Base-by-base conservation (phyloP, 2,113 vertebrate species). In the Uropsilus gracilis region DNA sequence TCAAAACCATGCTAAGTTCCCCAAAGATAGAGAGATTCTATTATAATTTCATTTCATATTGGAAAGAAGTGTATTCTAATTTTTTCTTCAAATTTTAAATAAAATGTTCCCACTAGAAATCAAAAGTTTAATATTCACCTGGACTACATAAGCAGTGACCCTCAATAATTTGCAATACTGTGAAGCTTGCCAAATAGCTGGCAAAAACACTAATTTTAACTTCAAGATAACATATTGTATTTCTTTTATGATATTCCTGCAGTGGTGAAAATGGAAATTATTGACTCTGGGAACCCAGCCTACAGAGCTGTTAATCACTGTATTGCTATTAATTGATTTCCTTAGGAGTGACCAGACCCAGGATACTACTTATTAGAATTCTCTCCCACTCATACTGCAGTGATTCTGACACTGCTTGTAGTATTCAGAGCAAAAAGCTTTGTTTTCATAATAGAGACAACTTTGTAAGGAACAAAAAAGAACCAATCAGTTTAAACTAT, bases 261-360 rank as follows among this genome's bases (percentile, higher is more conserved):
- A 66, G 76, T 63, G 87, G 89, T 96, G 95, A 90, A 97, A 97
- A 97, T 97, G 95, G 84, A 96, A 97, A 95, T 94, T 96, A 97
- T 96, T 96, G 96, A 97, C 84, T 95, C 83, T 91, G 86, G 89
- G 89, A 95, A 90, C 32, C n/a, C 2, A 12, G 89, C 89, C 80
- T 91, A 55, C 32, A 1, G 44, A 84, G 93, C 61, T 85, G 94
- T 91, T 97, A 97, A 97, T 97, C 96, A 97, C 9, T 93, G 12
- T 28, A 91, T 81, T 87, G 77, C 84, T 96, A 68, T 96, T 97
- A 97, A 97, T 95, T 97, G 96, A 97, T 97, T 97, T 97, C 87
- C 24, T 39, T 85, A 85, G 63, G 89, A 50, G 34, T 91, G 44
- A 95, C 53, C 73, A 86, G 86, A 86, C 57, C 20, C 73, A 81